Evolutionary conservation across 2,888 invertebrate genomes (phyloP).

Genomic region (Sinopyrophorus schimmeli): DNA sequence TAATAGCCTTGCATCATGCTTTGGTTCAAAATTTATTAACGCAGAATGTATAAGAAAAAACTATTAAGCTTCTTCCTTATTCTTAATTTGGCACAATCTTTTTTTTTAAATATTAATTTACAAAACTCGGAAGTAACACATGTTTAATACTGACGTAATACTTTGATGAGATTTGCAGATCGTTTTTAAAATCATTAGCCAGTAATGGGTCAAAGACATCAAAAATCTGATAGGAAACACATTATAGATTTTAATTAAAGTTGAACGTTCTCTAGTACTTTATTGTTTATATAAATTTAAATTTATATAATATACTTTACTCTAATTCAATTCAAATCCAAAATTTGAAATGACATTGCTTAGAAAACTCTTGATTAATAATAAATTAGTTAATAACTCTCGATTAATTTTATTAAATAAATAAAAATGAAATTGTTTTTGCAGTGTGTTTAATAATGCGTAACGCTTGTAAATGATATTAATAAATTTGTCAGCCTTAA

Average conservation of each 20-base stretch:
- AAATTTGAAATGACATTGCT: background rate
- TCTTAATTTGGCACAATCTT: constrained; percentile 15
- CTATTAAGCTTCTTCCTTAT: constrained; percentile 9
- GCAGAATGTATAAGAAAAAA: constrained; percentile 16
- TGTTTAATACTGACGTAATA: constrained; percentile 30
- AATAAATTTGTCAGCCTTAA: constrained; percentile 13
- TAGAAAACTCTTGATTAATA: too few species aligned
- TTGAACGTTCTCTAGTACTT: background rate
- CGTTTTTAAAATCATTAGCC: constrained; percentile 33
- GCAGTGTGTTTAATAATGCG: constrained; percentile 20
- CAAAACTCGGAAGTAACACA: constrained; percentile 32
- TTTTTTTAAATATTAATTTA: constrained; percentile 20
- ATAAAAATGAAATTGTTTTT: constrained; percentile 11
- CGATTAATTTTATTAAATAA: too few species aligned
- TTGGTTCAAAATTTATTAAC: too few species aligned
- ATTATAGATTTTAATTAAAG: constrained; percentile 1
- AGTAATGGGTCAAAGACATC: constrained; percentile 43
- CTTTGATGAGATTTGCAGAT: constrained; percentile 42
- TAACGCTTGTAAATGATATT: constrained; percentile 17
- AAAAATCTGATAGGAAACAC: constrained; percentile 23
- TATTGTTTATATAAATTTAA: too few species aligned
- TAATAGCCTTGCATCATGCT: too few species aligned
- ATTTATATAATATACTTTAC: too few species aligned
- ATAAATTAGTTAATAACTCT: too few species aligned
- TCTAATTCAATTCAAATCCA: too few species aligned